phyloP scores from a whole-genome alignment of 1,140 invertebrate species.

The Drosophila subpulchrella region DNA sequence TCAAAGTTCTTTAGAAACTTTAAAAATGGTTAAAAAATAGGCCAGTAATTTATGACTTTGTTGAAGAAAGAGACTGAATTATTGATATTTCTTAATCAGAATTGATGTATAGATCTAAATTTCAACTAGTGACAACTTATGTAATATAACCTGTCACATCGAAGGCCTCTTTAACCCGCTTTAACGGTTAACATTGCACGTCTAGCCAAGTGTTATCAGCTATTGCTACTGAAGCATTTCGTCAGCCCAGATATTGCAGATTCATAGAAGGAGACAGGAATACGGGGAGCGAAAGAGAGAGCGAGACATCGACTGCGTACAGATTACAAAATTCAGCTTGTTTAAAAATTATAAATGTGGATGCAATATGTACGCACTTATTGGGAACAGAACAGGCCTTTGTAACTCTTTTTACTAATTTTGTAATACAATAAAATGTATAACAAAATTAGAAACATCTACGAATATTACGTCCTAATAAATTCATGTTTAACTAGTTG shows the following conservation, averaged over 20 bases:
- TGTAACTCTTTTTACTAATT: background rate
- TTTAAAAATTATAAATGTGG: constrained; percentile 21
- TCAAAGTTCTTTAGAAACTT: too few species aligned
- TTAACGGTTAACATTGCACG: constrained; percentile 11
- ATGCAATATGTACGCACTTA: background rate
- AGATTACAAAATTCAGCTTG: constrained; percentile 23
- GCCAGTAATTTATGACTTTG: too few species aligned
- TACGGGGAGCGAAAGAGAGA: background rate
- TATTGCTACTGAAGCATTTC: constrained; percentile 6
- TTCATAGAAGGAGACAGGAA: background rate
- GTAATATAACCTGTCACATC: background rate
- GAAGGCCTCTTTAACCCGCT: constrained; percentile 17
- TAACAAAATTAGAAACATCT: too few species aligned
- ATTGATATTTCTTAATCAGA: background rate
- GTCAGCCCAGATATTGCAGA: constrained; percentile 10
- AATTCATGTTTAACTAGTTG: too few species aligned
- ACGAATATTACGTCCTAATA: too few species aligned
- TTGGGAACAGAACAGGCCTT: constrained; percentile 2
- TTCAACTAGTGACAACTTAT: too few species aligned
- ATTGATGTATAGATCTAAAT: too few species aligned
- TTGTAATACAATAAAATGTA: background rate
- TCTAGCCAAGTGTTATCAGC: constrained; percentile 14
- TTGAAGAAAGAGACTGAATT: too few species aligned
- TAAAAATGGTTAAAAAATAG: too few species aligned
- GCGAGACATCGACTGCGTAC: background rate